phyloP scores from a whole-genome alignment of 2,797 vertebrate genomes.

The Silurus aristotelis region DNA sequence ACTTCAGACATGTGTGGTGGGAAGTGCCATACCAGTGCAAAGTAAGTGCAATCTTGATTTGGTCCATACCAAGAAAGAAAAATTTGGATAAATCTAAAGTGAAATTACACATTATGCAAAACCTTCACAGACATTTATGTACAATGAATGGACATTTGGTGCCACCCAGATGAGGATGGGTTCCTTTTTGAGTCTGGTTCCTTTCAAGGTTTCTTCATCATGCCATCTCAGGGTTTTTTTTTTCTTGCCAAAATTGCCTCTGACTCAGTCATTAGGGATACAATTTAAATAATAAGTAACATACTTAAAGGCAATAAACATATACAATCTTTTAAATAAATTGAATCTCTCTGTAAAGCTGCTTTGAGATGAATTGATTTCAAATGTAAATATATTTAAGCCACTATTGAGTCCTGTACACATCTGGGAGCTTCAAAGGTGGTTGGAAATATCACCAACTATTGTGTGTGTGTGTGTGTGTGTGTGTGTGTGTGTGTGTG shows the following conservation, averaged over 20 bases:
- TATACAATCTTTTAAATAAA: no score
- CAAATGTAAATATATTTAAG: neutral
- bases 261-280: no score
- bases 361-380: no score
- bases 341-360: no score
- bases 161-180: no score
- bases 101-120: neutral
- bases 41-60: conserved; percentile 74
- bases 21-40: conserved; percentile 89
- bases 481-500: neutral
- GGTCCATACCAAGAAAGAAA: neutral
- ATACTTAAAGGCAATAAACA: no score
- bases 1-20: conserved; percentile 77
- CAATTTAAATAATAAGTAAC: no score
- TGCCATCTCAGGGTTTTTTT: no score
- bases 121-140: neutral
- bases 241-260: no score
- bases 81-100: neutral
- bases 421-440: neutral
- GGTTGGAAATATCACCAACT: neutral
- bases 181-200: no score
- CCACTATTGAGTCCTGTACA: neutral
- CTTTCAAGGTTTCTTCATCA: no score
- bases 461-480: neutral
- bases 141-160: no score